Percentiles rank a stretch among this genome's conserved stretches.
Conservation (phyloP, 2,888 invertebrate genomes). For the Steinernema scapterisci region DNA sequence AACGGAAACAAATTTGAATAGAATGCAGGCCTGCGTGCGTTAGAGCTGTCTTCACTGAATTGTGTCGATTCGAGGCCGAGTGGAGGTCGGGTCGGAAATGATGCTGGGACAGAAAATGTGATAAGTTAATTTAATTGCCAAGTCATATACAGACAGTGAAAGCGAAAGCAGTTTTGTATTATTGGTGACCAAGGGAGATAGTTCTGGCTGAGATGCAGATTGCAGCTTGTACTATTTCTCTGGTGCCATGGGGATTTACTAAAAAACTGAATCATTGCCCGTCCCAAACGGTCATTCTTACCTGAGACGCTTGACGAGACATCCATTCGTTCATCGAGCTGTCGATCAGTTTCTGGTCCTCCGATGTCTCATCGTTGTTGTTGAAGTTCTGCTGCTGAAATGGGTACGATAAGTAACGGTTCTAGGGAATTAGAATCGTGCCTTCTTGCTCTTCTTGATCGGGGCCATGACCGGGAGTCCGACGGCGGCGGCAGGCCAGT, state of each 20-base stretch:
- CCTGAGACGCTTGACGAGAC: constrained; percentile 46
- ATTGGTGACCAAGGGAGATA: background rate
- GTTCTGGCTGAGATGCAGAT: background rate
- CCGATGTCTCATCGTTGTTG: constrained; percentile 33
- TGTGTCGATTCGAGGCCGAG: too few relatives aligned
- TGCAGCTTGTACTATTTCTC: background rate
- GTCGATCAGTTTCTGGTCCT: constrained; percentile 51
- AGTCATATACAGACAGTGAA: constrained; percentile 5
- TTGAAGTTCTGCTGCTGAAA: constrained; percentile 29
- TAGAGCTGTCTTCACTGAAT: too few relatives aligned
- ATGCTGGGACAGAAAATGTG: background rate
- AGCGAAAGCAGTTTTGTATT: background rate
- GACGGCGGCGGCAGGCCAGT: constrained; percentile 61
- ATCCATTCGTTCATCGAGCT: constrained; percentile 57
- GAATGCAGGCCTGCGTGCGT: too few relatives aligned
- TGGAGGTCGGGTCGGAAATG: too few relatives aligned
- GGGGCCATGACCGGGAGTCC: constrained; percentile 53
- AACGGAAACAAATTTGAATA: too few relatives aligned
- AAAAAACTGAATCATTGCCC: background rate
- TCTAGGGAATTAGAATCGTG: background rate
- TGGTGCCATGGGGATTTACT: background rate
- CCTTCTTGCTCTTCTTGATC: constrained; percentile 42
- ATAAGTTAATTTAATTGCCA: constrained; percentile 24
- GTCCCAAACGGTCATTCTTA: background rate
- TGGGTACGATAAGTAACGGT: too few relatives aligned